Evolutionary conservation across 1,140 invertebrate genomes (phyloP).

Genomic region (Olivierus martensii): DNA sequence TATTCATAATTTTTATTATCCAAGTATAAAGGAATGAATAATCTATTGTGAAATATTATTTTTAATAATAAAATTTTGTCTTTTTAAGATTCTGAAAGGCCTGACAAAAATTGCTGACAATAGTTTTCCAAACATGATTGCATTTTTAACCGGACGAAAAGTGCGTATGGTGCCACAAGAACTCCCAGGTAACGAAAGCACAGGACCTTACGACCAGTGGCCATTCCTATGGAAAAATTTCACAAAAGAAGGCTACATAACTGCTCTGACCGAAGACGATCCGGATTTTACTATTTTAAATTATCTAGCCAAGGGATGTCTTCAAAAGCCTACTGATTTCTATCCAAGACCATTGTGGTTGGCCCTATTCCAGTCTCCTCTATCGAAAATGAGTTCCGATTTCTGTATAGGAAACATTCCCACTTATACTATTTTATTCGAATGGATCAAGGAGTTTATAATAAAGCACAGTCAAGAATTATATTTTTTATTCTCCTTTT

Average conservation of each 20-base stretch:
- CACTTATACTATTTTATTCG: constrained; percentile 2
- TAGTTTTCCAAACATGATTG: constrained; percentile 32
- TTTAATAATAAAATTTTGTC: too few species aligned
- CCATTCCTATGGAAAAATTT: constrained; percentile 39
- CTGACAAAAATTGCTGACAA: constrained; percentile 33
- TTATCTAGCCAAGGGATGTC: constrained; percentile 33
- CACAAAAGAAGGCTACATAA: constrained; percentile 31
- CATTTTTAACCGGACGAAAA: constrained; percentile 26
- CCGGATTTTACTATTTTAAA: constrained; percentile 36
- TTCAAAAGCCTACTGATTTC: constrained; percentile 32
- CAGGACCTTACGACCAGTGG: constrained; percentile 24
- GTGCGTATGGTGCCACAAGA: not conserved
- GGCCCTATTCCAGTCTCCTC: constrained; percentile 8
- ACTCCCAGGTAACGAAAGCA: too few species aligned
- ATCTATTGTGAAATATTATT: too few species aligned
- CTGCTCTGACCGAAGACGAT: constrained; percentile 36
- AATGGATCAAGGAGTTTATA: constrained; percentile 15
- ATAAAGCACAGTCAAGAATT: constrained; percentile 15
- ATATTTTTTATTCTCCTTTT: constrained; percentile 26
- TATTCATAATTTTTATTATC: too few species aligned
- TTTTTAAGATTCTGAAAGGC: constrained; percentile 45
- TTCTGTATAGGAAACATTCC: constrained; percentile 21
- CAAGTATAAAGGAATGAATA: too few species aligned
- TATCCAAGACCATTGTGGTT: constrained; percentile 30
- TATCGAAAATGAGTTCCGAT: constrained; percentile 5